Conservation (phyloP, 2,113 vertebrate genomes). For the Columba janthina region DNA sequence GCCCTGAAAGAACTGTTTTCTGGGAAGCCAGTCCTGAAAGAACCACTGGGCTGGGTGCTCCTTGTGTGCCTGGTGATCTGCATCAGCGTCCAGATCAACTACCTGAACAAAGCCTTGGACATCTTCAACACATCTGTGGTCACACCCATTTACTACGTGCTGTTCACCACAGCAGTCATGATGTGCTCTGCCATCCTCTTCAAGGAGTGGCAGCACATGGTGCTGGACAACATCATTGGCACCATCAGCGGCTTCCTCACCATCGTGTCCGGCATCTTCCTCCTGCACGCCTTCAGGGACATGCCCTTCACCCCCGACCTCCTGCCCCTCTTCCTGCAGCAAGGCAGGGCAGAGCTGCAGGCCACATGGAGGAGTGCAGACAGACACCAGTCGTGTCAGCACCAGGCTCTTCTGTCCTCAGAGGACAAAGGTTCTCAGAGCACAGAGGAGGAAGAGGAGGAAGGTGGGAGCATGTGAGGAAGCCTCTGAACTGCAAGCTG, state of each 20-base stretch:
- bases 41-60: conserved; percentile 81
- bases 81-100: conserved; percentile 84
- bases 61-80: conserved; percentile 80
- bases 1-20: conserved; percentile 83
- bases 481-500: neutral
- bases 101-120: conserved; percentile 86
- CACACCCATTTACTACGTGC: conserved; percentile 83
- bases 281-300: conserved; percentile 82
- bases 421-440: conserved; percentile 28
- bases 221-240: conserved; percentile 67
- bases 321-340: conserved; percentile 77
- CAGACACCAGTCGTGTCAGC: neutral
- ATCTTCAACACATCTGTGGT: conserved; percentile 83
- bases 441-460: neutral
- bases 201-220: conserved; percentile 85
- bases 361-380: neutral
- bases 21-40: conserved; percentile 78
- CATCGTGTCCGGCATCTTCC: conserved; percentile 82
- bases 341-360: neutral
- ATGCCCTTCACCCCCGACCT: conserved; percentile 73
- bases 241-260: conserved; percentile 85
- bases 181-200: conserved; percentile 85
- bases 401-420: conserved; percentile 52
- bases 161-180: conserved; percentile 85
- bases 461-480: neutral